These are phyloP conservation scores for Osmerus mordax DNA, from an alignment of 2,113 vertebrate species.

Conservation along the genomic window DNA sequence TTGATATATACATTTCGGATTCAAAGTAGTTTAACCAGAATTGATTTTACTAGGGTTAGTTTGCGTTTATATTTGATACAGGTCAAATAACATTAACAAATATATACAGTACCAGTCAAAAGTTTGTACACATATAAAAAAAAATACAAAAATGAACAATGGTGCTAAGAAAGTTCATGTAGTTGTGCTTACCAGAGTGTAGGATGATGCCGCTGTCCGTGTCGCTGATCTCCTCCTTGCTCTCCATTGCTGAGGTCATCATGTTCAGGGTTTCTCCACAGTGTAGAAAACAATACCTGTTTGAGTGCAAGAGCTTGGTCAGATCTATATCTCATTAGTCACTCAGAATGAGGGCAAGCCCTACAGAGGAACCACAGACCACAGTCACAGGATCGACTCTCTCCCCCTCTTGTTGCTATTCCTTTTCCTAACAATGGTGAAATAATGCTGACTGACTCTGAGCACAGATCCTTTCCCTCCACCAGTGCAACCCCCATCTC, in stretches of 20 bases:
- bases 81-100: neutral
- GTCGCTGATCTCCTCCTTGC: slow-evolving; percentile 86
- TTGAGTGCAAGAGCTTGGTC: slow-evolving; percentile 15
- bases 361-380: neutral
- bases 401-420: slow-evolving; percentile 38
- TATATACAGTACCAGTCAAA: neutral
- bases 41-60: too few species aligned
- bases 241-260: slow-evolving; percentile 69
- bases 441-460: slow-evolving; percentile 56
- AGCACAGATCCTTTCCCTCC: slow-evolving; percentile 50
- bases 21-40: too few species aligned
- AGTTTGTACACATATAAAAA: too few species aligned
- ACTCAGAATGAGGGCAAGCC: neutral
- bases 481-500: slow-evolving; percentile 13
- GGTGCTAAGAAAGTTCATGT: too few species aligned
- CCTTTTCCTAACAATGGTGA: slow-evolving; percentile 58
- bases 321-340: neutral
- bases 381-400: slow-evolving; percentile 16
- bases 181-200: slow-evolving; percentile 77
- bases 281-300: slow-evolving; percentile 42
- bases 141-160: too few species aligned
- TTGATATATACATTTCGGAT: neutral
- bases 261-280: slow-evolving; percentile 10
- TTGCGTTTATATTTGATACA: too few species aligned
- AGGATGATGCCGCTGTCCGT: slow-evolving; percentile 85